Evolutionary conservation across 2,888 invertebrate genomes (phyloP), one percentile per base, ranked within the genome.

Genomic region (Monoplex corrugatus): DNA sequence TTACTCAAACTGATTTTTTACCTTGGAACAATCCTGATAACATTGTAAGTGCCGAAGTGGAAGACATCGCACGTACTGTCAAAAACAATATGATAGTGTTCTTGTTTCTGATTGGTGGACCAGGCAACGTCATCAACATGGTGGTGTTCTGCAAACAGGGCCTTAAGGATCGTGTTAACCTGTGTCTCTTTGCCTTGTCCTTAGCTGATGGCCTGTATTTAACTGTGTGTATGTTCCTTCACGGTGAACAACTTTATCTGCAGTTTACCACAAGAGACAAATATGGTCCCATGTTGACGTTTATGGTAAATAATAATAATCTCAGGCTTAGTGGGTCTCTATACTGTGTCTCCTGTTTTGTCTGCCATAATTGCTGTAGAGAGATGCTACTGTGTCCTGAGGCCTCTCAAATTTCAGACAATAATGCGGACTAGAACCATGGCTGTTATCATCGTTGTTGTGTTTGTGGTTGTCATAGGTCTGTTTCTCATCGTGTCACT

Each of bases 361-460:
- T 16, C 72, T 6, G 72, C 72, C 35, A 72, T 72, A 32, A 72
- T 72, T 8, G 72, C 72, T 13, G 35, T 32, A 8, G 72, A 72
- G 75, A 35, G 75, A 75, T 75, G 75, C 38, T 75, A 75, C 75
- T 75, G 75, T 38, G 75, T 75, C 35, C 38, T 75, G 10, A 38
- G 35, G 23, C 75, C 75, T 16, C 75, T 75, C 75, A 75, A 75
- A 35, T 75, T 38, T 23, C 75, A 75, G 38, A 75, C 75, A 1
- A 1, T 75, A 38, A 75, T 75, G 35, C 75, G 75, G 1, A 75
- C 75, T 0, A 75, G 38, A 75, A 75, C 75, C 6, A 75, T 75
- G 75, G 38, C 75, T 1, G 38, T 35, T 16, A 75, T 75, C 38
- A 75, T 75, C 35, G 16, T 75, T 1, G 0, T 35, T 35, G 75